These are phyloP conservation scores for Hydractinia symbiolongicarpus DNA, from an alignment of 30 jellyfish, hydroid and myxozoan species.

Conservation along the genomic window DNA sequence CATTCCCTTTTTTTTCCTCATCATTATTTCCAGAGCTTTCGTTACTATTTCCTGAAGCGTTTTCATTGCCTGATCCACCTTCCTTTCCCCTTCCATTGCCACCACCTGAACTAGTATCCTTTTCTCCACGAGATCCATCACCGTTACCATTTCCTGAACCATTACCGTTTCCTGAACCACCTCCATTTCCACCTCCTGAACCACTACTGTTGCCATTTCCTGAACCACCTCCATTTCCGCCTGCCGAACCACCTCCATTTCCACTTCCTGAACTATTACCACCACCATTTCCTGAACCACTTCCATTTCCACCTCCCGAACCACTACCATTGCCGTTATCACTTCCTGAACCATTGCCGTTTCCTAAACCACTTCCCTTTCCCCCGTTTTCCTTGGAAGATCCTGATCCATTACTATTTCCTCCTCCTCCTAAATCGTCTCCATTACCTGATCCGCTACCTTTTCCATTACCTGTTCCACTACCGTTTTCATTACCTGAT, in stretches of 20 bases:
- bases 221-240: constrained; percentile 8
- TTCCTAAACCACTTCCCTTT: not conserved
- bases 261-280: constrained; percentile 2
- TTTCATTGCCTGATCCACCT: not conserved
- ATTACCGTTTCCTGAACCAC: not conserved
- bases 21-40: not conserved
- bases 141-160: not conserved
- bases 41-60: not conserved
- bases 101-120: not conserved
- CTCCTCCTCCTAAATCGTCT: not conserved
- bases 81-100: not conserved
- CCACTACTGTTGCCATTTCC: not conserved
- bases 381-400: not conserved
- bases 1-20: not conserved
- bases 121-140: not conserved
- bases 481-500: not conserved
- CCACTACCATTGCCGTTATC: constrained; percentile 10
- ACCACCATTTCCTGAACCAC: not conserved
- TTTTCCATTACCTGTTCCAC: constrained; percentile 2
- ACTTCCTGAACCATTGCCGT: constrained; percentile 11
- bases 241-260: not conserved
- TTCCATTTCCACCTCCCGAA: not conserved
- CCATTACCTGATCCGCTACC: not conserved
- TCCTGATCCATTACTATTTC: not conserved
- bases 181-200: not conserved